phyloP scores from a whole-genome alignment of 2,797 vertebrate species.

The Tapirus indicus region DNA sequence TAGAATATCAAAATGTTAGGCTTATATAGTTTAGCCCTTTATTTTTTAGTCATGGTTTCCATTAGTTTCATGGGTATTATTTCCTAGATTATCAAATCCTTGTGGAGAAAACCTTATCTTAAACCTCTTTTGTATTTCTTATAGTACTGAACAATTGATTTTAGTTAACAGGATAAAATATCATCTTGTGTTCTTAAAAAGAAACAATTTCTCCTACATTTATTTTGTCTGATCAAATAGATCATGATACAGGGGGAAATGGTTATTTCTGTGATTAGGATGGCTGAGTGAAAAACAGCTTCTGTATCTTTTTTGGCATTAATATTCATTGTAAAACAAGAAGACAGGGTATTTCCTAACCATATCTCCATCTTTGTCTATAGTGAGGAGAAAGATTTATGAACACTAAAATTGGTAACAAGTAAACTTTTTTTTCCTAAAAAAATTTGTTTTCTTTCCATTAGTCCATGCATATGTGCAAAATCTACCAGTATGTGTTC shows the following conservation, averaged over 20 bases:
- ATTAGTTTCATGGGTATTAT: neutral
- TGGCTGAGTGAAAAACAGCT: neutral
- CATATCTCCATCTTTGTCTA: neutral
- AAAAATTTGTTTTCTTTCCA: neutral
- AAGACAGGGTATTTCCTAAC: constrained; percentile 17
- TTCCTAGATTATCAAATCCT: constrained; percentile 55
- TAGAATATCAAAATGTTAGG: constrained; percentile 2
- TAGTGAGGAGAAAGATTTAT: neutral
- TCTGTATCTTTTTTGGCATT: neutral
- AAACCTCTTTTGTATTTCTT: constrained; percentile 45
- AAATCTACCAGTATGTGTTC: neutral
- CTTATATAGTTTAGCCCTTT: constrained; percentile 17
- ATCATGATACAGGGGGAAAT: neutral
- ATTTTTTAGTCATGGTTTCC: constrained; percentile 32
- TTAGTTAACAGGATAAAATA: constrained; percentile 48
- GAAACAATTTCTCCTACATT: neutral
- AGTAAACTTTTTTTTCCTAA: neutral
- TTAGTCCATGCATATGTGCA: neutral
- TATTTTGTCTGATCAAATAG: neutral
- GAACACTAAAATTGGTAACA: constrained; percentile 48
- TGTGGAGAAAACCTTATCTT: constrained; percentile 19
- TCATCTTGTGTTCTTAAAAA: constrained; percentile 30
- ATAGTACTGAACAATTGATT: constrained; percentile 4
- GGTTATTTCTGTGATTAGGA: neutral
- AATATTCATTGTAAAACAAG: neutral